Evolutionary conservation across 2,888 invertebrate genomes (phyloP).

Genomic region (Vannuccia rotundouncinata): DNA sequence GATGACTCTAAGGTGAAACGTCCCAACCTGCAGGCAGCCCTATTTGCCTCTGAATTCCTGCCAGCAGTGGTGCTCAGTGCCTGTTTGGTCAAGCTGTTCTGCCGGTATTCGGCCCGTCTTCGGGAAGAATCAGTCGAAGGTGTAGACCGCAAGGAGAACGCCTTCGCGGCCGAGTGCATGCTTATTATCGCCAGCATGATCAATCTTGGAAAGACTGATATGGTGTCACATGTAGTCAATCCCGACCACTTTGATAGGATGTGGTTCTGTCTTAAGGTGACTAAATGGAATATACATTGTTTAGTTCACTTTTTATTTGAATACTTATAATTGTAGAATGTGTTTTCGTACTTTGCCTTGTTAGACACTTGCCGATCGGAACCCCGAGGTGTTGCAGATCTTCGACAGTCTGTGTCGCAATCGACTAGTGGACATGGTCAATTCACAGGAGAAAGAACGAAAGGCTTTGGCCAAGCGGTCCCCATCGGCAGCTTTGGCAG

Average conservation of each 20-base stretch:
- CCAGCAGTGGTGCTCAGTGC: conserved; percentile 32
- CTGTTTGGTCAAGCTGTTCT: conserved; percentile 33
- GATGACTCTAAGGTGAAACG: conserved; percentile 27
- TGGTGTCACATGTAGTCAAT: conserved; percentile 5
- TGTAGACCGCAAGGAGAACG: conserved; percentile 27
- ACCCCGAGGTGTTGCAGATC: conserved; percentile 59
- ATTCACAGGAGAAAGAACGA: conserved; percentile 70
- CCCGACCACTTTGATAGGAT: conserved; percentile 36
- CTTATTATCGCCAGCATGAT: conserved; percentile 72
- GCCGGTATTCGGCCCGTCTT: conserved; percentile 22
- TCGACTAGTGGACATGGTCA: conserved; percentile 74
- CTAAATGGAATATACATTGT: conserved; percentile 52
- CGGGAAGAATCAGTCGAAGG: not conserved
- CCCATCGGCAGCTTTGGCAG: conserved; percentile 10
- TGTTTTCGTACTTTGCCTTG: too few species aligned
- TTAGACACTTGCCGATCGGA: conserved; percentile 34
- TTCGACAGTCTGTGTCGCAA: conserved; percentile 70
- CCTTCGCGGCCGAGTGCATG: conserved; percentile 70
- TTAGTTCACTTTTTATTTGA: not conserved
- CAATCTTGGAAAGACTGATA: conserved; percentile 72
- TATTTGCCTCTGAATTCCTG: conserved; percentile 36
- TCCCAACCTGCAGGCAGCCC: conserved; percentile 20
- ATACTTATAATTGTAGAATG: too few species aligned
- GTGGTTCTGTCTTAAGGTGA: conserved; percentile 38
- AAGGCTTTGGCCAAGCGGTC: conserved; percentile 60